Base-by-base conservation (phyloP, 2,797 vertebrate genomes). In the Linurgus olivaceus region DNA sequence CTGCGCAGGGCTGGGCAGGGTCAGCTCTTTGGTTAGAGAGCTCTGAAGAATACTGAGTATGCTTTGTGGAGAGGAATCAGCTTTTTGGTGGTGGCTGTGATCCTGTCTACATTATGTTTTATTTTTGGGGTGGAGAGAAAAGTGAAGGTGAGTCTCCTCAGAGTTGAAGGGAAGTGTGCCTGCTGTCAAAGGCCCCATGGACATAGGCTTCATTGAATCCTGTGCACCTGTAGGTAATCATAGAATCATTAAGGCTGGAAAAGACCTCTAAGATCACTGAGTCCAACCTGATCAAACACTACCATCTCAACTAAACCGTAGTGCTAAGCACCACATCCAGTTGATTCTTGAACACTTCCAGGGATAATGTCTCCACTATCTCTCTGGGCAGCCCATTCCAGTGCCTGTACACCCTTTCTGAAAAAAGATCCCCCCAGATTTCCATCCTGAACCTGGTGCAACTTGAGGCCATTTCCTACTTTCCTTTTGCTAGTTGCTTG, bases 251-350 rank as follows among this genome's bases (percentile, higher is more conserved):
- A 50, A 38, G 29, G 33, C 31, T 66, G 38, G 38, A 52, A 66
- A 45, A 73, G 38, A 51, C 20, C 29, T 51, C 59, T 37, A 11
- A 45, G 28, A 33, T 45, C 37, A 24, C 4, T 11, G n/a, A n/a
- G 23, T 50, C 7, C 37, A 79, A 17, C 13, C 16, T 58, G 16
- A 51, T 57, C 14, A 57, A 58, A 24, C 37, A 42, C 13, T 54
- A 44, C 23, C 23, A 29, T 28, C 28, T 38, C n/a, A 57, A 47
- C 9, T 19, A 58, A 58, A 40, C 12, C 29, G 13, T 24, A 50
- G 8, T 0, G 0, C 16, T 80, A 24, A 42, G 10, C 20, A 48
- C 20, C 15, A 6, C 1, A 0, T 50, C 58, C 9, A 21, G 17
- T 12, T 47, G 14, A 33, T 54, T 70, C 29, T 38, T 45, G 59